These are phyloP conservation scores for Battus philenor DNA, from an alignment of 1,140 invertebrate species.

Conservation along the genomic window DNA sequence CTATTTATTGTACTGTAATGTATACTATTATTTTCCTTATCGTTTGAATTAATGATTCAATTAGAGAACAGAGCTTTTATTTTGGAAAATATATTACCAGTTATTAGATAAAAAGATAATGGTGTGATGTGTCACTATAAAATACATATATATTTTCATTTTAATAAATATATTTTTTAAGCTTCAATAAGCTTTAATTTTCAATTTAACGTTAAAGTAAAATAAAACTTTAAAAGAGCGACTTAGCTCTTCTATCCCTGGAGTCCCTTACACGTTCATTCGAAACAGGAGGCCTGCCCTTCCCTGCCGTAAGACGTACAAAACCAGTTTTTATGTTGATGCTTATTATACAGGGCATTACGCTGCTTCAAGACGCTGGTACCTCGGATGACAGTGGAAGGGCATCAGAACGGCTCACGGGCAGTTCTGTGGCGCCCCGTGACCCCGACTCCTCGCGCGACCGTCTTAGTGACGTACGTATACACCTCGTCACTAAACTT, in stretches of 20 bases:
- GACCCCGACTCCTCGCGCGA: constrained; percentile 87
- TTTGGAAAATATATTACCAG: too few relatives aligned
- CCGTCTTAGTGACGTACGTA: constrained; percentile 87
- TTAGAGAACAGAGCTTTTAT: too few relatives aligned
- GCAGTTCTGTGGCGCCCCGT: constrained; percentile 82
- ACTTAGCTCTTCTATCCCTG: too few relatives aligned
- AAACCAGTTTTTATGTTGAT: constrained; percentile 3
- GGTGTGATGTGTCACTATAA: too few relatives aligned
- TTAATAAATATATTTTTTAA: too few relatives aligned
- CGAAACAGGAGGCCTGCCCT: constrained; percentile 1
- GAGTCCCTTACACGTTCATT: constrained; percentile 12
- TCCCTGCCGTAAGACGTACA: constrained; percentile 11
- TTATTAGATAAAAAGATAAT: too few relatives aligned
- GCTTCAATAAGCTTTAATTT: too few relatives aligned
- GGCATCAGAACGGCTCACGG: constrained; percentile 84
- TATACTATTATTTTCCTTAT: too few relatives aligned
- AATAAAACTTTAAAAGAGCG: too few relatives aligned
- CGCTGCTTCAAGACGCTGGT: constrained; percentile 82
- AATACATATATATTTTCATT: too few relatives aligned
- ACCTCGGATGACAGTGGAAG: constrained; percentile 87
- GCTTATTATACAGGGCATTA: constrained; percentile 76
- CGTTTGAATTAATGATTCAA: too few relatives aligned
- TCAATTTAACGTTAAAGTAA: too few relatives aligned
- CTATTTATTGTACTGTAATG: constrained; percentile 10
- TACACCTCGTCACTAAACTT: constrained; percentile 8